A percentile compares a stretch with the other conserved stretches of the same genome.
These are phyloP conservation scores for Drosophila ananassae DNA, from an alignment of 1,140 invertebrate species.

Conservation along the genomic window DNA sequence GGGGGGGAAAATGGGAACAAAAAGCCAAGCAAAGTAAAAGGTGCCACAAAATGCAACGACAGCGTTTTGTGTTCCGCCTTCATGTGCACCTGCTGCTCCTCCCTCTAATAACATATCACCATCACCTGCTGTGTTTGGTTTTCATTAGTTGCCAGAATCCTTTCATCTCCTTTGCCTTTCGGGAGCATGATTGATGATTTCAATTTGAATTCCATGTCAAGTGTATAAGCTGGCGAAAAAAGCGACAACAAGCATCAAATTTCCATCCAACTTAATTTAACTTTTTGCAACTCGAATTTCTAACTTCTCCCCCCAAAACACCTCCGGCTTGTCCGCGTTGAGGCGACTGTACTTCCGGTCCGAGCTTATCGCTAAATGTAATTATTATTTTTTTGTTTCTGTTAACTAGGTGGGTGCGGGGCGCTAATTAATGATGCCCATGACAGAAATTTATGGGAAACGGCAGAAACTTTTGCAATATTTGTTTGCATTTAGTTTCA, in stretches of 20 bases:
- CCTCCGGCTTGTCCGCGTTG: slow-evolving; percentile 24
- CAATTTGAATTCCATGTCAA: slow-evolving; percentile 81
- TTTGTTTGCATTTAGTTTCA: slow-evolving; percentile 76
- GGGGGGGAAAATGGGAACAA: slow-evolving; percentile 26
- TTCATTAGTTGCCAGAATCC: slow-evolving; percentile 71
- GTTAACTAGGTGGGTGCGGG: slow-evolving; percentile 19
- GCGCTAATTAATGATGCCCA: slow-evolving; percentile 78
- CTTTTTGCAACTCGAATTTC: slow-evolving; percentile 64
- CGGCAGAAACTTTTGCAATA: slow-evolving; percentile 77
- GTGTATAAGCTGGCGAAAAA: slow-evolving; percentile 11
- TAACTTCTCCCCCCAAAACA: slow-evolving; percentile 11
- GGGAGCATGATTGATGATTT: slow-evolving; percentile 78
- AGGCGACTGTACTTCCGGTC: slow-evolving; percentile 68
- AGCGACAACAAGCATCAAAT: slow-evolving; percentile 21
- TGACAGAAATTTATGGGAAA: slow-evolving; percentile 79
- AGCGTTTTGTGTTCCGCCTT: slow-evolving; percentile 63
- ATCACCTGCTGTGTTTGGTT: slow-evolving; percentile 75
- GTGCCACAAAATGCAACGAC: slow-evolving; percentile 74
- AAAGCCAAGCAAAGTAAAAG: slow-evolving; percentile 51
- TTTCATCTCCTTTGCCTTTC: slow-evolving; percentile 34
- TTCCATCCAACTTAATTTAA: slow-evolving; percentile 72
- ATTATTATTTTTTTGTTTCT: slow-evolving; percentile 12
- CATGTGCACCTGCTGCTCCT: slow-evolving; percentile 30
- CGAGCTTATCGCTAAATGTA: slow-evolving; percentile 10
- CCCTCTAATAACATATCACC: slow-evolving; percentile 72